Conservation (phyloP, 2,797 vertebrate species). For the Xenopus petersii region DNA sequence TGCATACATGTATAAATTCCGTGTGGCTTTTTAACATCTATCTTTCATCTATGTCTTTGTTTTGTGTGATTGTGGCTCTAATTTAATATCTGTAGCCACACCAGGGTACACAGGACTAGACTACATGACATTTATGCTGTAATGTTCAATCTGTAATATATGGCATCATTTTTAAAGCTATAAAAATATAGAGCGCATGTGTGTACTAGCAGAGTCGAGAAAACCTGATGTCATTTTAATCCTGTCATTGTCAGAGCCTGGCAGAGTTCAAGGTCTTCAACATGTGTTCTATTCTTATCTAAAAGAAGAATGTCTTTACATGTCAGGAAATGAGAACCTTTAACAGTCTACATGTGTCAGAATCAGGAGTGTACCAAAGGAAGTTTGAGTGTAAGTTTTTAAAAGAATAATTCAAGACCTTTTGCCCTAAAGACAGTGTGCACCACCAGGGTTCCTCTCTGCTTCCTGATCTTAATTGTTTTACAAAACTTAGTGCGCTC, state of each 20-base stretch:
- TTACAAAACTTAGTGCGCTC: conserved; percentile 47
- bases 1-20: too few species aligned
- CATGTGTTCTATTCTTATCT: conserved; percentile 34
- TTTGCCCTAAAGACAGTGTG: not conserved
- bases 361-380: not conserved
- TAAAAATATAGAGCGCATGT: too few species aligned
- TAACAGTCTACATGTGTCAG: not conserved
- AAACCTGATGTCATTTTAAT: conserved; percentile 31
- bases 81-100: too few species aligned
- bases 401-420: conserved; percentile 11
- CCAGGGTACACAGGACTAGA: not conserved
- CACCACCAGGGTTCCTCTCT: not conserved
- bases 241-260: conserved; percentile 12
- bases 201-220: not conserved
- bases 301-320: conserved; percentile 3
- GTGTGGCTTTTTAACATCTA: too few species aligned
- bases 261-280: conserved; percentile 36
- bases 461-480: conserved; percentile 59
- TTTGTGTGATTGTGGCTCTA: too few species aligned
- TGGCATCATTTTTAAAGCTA: too few species aligned
- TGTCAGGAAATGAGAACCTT: conserved; percentile 26
- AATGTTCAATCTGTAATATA: too few species aligned
- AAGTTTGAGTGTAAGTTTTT: not conserved
- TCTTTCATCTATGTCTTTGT: too few species aligned
- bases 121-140: not conserved